phyloP scores from a whole-genome alignment of 1,140 invertebrate genomes.

The Drosophila asahinai region DNA sequence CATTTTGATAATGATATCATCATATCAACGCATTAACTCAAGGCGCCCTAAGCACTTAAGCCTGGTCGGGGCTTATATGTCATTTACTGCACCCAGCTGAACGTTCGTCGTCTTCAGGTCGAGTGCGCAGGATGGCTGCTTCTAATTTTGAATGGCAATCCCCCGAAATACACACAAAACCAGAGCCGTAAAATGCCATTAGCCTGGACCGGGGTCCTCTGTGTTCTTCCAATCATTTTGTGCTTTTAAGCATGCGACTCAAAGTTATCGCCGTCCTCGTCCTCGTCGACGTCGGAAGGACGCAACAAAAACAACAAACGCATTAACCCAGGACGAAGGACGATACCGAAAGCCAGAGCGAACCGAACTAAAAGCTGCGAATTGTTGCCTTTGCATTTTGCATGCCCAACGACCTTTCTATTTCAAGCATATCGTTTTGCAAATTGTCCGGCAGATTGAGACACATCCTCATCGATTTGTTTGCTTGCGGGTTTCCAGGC shows the following conservation, averaged over 20 bases:
- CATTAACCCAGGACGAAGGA: slow-evolving; percentile 49
- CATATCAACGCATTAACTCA: slow-evolving; percentile 76
- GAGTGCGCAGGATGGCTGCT: slow-evolving; percentile 35
- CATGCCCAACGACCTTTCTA: slow-evolving; percentile 58
- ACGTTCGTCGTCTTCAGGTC: slow-evolving; percentile 55
- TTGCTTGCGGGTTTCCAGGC: slow-evolving; percentile 41
- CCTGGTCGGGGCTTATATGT: slow-evolving; percentile 52
- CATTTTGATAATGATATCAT: slow-evolving; percentile 72
- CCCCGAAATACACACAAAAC: slow-evolving; percentile 28
- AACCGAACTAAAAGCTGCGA: slow-evolving; percentile 46
- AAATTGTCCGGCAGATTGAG: slow-evolving; percentile 77
- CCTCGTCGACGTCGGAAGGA: neutral
- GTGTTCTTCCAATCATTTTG: slow-evolving; percentile 65
- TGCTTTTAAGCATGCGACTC: slow-evolving; percentile 73
- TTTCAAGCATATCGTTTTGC: slow-evolving; percentile 57
- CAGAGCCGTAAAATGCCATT: slow-evolving; percentile 66
- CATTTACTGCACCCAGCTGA: slow-evolving; percentile 58
- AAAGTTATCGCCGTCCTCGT: slow-evolving; percentile 59
- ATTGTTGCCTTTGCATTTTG: slow-evolving; percentile 63
- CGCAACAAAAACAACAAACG: slow-evolving; percentile 60
- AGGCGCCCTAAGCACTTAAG: slow-evolving; percentile 51
- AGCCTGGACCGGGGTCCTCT: slow-evolving; percentile 38
- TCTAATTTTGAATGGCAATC: slow-evolving; percentile 54
- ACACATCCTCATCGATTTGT: slow-evolving; percentile 68
- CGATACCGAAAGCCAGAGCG: slow-evolving; percentile 5